phyloP scores from a whole-genome alignment of 2,888 invertebrate genomes.

The Tenthredo amoena region DNA sequence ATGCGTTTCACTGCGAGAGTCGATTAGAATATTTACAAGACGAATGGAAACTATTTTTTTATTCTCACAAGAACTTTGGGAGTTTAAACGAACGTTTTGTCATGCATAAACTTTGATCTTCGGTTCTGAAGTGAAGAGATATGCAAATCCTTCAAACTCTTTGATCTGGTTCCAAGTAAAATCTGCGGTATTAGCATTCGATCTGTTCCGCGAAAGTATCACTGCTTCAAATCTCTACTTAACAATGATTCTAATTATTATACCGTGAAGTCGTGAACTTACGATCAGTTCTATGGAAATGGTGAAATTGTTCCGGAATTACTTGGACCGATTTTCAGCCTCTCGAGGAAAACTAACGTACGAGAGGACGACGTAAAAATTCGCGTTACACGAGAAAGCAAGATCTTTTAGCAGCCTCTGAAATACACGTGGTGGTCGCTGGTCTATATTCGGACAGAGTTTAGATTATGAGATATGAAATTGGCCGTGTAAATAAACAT shows the following conservation, averaged over 20 bases:
- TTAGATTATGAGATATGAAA: constrained; percentile 54
- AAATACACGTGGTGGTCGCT: neutral
- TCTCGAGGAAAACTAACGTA: neutral
- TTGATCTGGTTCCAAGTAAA: neutral
- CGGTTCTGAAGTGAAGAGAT: neutral
- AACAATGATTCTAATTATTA: neutral
- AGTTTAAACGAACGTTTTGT: neutral
- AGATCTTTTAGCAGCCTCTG: constrained; percentile 7
- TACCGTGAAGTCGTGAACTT: neutral
- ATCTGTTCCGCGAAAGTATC: neutral
- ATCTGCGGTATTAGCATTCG: neutral
- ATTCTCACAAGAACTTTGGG: neutral
- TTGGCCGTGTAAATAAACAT: constrained; percentile 53
- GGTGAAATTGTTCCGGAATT: neutral
- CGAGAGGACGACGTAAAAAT: neutral
- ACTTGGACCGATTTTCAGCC: neutral
- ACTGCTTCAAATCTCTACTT: neutral
- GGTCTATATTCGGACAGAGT: constrained; percentile 54
- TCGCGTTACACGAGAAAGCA: neutral
- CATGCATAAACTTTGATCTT: neutral
- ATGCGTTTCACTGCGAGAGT: constrained; percentile 21
- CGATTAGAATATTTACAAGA: constrained; percentile 4
- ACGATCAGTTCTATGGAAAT: neutral
- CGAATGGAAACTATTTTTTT: neutral
- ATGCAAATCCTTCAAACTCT: neutral